These are phyloP conservation scores for Nycticryphes semicollaris DNA, from an alignment of 2,113 vertebrate genomes.

Conservation along the genomic window DNA sequence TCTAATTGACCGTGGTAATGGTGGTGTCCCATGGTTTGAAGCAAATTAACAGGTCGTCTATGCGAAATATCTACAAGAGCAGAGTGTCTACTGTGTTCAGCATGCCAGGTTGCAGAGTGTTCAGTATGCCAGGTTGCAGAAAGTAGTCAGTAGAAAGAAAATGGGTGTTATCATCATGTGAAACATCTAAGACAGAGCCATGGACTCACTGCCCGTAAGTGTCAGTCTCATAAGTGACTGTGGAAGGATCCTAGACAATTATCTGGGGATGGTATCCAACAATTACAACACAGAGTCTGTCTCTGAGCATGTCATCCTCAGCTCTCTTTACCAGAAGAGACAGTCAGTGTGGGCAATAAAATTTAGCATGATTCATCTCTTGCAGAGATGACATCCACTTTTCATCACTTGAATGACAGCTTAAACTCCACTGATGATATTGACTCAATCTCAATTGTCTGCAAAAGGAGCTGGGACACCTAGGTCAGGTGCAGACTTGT, in stretches of 20 bases:
- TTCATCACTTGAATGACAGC: not conserved
- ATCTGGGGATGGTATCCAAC: not conserved
- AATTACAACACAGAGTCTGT: not conserved
- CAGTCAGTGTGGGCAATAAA: not conserved
- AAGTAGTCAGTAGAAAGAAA: not conserved
- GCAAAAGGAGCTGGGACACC: not conserved
- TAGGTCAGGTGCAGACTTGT: not conserved
- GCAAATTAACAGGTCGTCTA: not conserved
- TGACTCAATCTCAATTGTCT: not conserved
- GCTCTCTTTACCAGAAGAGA: not conserved
- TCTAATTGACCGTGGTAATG: not conserved
- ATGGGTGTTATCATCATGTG: accelerated
- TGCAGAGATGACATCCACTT: not conserved
- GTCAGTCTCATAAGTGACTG: not conserved
- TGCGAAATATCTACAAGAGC: not conserved
- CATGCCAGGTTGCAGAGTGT: too few species aligned
- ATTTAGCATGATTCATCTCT: not conserved
- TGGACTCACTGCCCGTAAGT: accelerated
- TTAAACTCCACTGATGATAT: not conserved
- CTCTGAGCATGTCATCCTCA: not conserved
- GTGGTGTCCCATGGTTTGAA: not conserved
- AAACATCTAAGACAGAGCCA: not conserved
- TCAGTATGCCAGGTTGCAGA: too few species aligned
- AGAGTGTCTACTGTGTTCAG: accelerated
- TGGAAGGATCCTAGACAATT: not conserved